Percentiles rank a stretch among this genome's conserved stretches.
phyloP scores from a whole-genome alignment of 2,797 vertebrate species.

The Leucoraja ocellata region DNA sequence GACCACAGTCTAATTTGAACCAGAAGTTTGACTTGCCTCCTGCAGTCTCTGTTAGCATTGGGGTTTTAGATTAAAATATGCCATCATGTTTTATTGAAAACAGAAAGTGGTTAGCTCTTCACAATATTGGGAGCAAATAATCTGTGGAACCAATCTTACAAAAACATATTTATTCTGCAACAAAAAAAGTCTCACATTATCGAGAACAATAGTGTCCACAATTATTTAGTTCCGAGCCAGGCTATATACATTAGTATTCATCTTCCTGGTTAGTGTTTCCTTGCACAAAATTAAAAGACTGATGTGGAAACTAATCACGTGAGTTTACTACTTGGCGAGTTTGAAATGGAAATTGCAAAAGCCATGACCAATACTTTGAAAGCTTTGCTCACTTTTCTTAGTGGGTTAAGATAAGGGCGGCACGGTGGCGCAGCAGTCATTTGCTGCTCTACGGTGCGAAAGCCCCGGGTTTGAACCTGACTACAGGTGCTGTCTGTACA shows the following conservation, averaged over 20 bases:
- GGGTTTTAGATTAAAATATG: slow-evolving; percentile 25
- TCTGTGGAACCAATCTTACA: slow-evolving; percentile 8
- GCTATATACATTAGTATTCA: background rate
- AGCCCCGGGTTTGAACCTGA: too few relatives aligned
- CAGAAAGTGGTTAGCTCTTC: slow-evolving; percentile 19
- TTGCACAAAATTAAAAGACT: background rate
- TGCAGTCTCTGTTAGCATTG: slow-evolving; percentile 20
- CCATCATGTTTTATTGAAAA: slow-evolving; percentile 35
- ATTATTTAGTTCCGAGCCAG: background rate
- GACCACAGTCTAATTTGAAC: slow-evolving; percentile 24
- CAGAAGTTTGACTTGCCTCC: slow-evolving; percentile 29
- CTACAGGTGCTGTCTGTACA: too few relatives aligned
- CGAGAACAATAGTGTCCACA: background rate
- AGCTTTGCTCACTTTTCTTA: background rate
- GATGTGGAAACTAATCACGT: background rate
- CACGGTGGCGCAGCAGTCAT: too few relatives aligned
- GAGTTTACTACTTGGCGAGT: background rate
- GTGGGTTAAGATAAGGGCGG: background rate
- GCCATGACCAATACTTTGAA: background rate
- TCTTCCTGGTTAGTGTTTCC: background rate
- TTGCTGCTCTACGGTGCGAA: too few relatives aligned
- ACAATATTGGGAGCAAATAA: slow-evolving; percentile 25
- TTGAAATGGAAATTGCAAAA: background rate
- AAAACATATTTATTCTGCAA: background rate
- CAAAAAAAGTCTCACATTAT: background rate